Percentiles rank a stretch among this genome's conserved stretches.
Evolutionary conservation across 23 tunicate species (phyloP).

Genomic region (Trididemnum nubilum): DNA sequence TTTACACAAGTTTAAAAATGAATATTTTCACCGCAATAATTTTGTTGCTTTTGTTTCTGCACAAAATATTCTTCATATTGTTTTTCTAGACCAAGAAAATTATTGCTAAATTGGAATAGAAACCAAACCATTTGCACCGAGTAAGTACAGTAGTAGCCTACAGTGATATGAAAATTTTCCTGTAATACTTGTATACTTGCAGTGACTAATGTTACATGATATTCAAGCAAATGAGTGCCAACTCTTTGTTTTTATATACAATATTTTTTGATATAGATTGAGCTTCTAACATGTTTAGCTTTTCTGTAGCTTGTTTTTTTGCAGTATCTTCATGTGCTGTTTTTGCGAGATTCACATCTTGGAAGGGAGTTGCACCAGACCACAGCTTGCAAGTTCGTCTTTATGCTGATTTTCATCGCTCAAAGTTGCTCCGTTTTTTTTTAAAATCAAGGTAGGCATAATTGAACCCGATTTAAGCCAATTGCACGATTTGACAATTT

Average conservation of each 20-base stretch:
- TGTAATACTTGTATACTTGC: no score
- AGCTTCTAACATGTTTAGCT: neutral
- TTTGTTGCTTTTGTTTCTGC: no score
- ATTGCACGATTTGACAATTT: no score
- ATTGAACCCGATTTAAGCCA: no score
- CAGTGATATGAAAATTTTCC: no score
- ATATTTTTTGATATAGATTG: no score
- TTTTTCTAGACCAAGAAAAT: constrained; percentile 72
- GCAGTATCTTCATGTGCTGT: constrained; percentile 90
- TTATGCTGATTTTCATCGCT: constrained; percentile 88
- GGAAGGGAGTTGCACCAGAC: constrained; percentile 85
- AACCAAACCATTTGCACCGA: constrained; percentile 63
- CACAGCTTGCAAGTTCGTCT: constrained; percentile 85
- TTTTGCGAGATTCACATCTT: constrained; percentile 72
- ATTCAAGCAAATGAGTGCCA: no score
- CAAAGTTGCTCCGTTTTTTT: constrained; percentile 72
- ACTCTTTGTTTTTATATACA: no score
- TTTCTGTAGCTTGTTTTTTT: neutral
- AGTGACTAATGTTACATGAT: no score
- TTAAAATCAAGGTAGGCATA: constrained; percentile 72
- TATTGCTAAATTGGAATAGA: constrained; percentile 50
- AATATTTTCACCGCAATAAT: no score
- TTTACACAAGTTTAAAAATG: no score
- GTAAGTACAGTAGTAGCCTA: constrained; percentile 32
- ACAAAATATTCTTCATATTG: no score